Evolutionary conservation across 2,113 vertebrate species (phyloP).

Genomic region (Solenodon paradoxus): DNA sequence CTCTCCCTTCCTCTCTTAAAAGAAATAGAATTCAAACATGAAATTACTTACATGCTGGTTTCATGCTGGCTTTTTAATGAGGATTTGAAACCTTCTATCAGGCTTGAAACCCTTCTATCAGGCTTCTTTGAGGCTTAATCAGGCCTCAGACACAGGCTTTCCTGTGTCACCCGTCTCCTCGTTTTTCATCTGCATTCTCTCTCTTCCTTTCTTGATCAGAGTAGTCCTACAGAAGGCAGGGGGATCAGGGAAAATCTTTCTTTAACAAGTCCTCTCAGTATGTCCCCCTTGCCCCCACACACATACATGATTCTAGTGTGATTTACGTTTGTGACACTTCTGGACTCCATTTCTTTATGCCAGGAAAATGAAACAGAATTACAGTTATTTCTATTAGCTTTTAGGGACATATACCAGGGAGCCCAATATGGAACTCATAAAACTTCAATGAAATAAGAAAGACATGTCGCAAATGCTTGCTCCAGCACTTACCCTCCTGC

Average conservation of each 20-base stretch:
- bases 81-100: neutral
- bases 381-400: neutral
- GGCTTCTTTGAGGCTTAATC: too few relatives aligned
- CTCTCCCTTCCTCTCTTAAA: too few relatives aligned
- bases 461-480: neutral
- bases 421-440: neutral
- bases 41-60: neutral
- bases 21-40: too few relatives aligned
- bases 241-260: neutral
- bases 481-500: neutral
- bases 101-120: too few relatives aligned
- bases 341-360: neutral
- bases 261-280: neutral
- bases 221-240: neutral
- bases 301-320: neutral
- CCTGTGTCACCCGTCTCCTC: neutral
- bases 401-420: neutral
- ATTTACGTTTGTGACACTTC: neutral
- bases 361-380: neutral
- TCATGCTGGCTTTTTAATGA: neutral
- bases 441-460: neutral
- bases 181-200: neutral
- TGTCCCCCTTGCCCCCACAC: too few relatives aligned
- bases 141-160: neutral
- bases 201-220: neutral